phyloP scores from a whole-genome alignment of 2,888 invertebrate species.

The Orthosia incerta region DNA sequence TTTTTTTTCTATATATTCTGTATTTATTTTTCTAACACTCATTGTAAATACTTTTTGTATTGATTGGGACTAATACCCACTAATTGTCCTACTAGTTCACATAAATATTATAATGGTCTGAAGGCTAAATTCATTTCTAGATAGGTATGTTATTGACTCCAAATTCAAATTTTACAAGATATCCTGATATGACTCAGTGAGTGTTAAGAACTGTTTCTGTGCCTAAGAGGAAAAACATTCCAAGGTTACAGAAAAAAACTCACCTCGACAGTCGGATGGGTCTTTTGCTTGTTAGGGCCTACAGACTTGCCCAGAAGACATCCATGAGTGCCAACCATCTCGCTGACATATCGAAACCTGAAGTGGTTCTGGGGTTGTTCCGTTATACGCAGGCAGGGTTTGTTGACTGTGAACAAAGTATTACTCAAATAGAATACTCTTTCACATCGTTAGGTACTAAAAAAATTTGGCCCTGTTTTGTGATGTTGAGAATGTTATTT shows the following conservation, averaged over 20 bases:
- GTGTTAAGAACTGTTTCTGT: neutral
- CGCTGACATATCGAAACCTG: slow-evolving; percentile 95
- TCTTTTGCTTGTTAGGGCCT: slow-evolving; percentile 91
- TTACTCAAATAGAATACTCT: neutral
- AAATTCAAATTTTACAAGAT: slow-evolving; percentile 19
- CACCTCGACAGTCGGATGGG: slow-evolving; percentile 95
- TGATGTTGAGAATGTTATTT: neutral
- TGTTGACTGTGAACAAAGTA: slow-evolving; percentile 67
- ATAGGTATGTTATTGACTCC: neutral
- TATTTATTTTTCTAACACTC: neutral
- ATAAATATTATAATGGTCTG: neutral
- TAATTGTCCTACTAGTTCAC: too few species aligned
- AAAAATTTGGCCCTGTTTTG: neutral
- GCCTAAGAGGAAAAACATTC: slow-evolving; percentile 27
- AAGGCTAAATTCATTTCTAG: neutral
- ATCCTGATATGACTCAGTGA: slow-evolving; percentile 43
- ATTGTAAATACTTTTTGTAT: neutral
- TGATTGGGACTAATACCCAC: neutral
- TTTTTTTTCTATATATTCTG: neutral
- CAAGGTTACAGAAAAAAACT: slow-evolving; percentile 55
- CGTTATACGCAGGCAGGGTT: slow-evolving; percentile 91
- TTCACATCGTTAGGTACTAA: neutral
- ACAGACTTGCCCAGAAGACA: slow-evolving; percentile 93
- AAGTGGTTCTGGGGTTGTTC: slow-evolving; percentile 95
- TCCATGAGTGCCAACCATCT: slow-evolving; percentile 97